Evolutionary conservation across 2,888 invertebrate species (phyloP), one percentile per base, ranked within the genome.

Genomic region (Coelogynopora nodosa): DNA sequence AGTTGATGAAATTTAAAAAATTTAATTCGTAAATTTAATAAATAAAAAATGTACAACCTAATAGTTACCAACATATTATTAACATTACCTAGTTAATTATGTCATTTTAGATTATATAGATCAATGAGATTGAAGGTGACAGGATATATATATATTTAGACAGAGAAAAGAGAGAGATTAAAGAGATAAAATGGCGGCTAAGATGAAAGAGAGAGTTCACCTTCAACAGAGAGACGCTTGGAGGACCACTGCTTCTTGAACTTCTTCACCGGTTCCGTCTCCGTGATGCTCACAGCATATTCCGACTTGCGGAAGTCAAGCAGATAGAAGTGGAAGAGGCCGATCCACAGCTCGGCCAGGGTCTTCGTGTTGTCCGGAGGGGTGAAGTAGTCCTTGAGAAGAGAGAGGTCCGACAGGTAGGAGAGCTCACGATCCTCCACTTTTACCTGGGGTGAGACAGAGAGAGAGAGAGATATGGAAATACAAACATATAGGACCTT

Each of bases 201-300:
- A 49, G 18, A 5, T 49, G 18, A 18, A 5, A 18, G 49, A 49
- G 18, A 49, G 5, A 5, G 5, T 26, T 74, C 23, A 74, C 74
- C 74, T 74, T 74, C 74, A 13, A 74, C 74, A 5, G 23, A 5
- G 23, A 74, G 74, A 10, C 74, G 18, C 27, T 74, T 74, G 23
- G 23, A 13, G 2, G 74, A 10, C 74, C 74, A 74, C 74, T 74
- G 74, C 27, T 74, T 74, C 27, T 74, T 74, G 74, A 74, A 74
- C 74, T 74, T 74, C 74, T 74, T 74, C 74, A 74, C 74, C 27
- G 74, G 74, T 26, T 74, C 74, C 23, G 74, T 74, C 23, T 74
- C 74, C 27, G 74, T 74, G 74, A 74, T 74, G 74, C 74, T 74
- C 23, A 74, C 74, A 2, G 74, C 74, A 74, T 23, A 74, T 2